Percentiles rank a stretch among this genome's conserved stretches.
Conservation (phyloP, 2,888 invertebrate species). For the Tiphia femorata region DNA sequence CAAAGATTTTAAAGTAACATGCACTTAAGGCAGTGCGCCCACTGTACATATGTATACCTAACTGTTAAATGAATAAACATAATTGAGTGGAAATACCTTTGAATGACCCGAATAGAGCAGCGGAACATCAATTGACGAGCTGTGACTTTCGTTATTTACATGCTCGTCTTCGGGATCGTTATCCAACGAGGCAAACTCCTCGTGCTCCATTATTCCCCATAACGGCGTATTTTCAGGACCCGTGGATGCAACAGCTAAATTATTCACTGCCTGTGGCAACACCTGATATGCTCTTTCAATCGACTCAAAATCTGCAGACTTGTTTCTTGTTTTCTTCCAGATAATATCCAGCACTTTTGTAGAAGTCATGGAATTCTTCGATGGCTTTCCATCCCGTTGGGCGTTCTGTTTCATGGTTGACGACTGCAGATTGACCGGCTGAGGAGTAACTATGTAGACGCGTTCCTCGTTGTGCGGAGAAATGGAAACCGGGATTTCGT, state of each 20-base stretch:
- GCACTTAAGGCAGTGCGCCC: neutral
- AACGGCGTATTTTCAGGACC: constrained; percentile 59
- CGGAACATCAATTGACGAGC: constrained; percentile 38
- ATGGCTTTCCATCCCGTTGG: no score
- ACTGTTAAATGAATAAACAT: neutral
- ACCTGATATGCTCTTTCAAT: constrained; percentile 65
- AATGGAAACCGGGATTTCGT: constrained; percentile 78
- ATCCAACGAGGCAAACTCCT: constrained; percentile 49
- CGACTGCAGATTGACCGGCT: constrained; percentile 68
- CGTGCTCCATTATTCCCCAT: constrained; percentile 67
- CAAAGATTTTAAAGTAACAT: neutral
- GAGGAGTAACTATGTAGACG: constrained; percentile 86
- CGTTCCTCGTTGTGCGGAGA: constrained; percentile 80
- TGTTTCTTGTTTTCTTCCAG: constrained; percentile 19
- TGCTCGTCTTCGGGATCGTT: constrained; percentile 18
- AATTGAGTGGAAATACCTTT: constrained; percentile 68
- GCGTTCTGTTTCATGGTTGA: constrained; percentile 35
- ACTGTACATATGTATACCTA: neutral
- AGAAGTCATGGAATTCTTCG: no score
- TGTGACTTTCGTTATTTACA: constrained; percentile 8
- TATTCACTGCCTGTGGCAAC: constrained; percentile 65
- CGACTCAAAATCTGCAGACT: constrained; percentile 42
- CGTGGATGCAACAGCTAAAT: constrained; percentile 61
- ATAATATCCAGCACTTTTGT: constrained; percentile 57
- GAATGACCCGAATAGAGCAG: constrained; percentile 74